These are phyloP conservation scores for Phasianus colchicus DNA, from an alignment of 2,113 vertebrate species.

Conservation along the genomic window DNA sequence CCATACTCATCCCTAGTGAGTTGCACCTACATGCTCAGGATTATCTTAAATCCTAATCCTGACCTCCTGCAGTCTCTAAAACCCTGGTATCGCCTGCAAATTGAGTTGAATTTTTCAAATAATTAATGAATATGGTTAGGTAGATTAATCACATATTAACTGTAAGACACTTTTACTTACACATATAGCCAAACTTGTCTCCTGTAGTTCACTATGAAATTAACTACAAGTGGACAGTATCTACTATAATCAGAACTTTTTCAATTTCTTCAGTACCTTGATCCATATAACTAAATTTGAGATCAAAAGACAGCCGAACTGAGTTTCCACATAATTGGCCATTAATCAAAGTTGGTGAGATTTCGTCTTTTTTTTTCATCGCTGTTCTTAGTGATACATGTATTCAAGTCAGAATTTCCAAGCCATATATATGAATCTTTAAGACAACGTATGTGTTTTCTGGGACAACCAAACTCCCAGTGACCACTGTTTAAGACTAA, in stretches of 20 bases:
- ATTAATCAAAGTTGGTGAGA: not conserved
- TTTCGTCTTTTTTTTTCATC: not conserved
- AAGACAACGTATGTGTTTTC: not conserved
- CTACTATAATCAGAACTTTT: not conserved
- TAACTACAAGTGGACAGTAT: not conserved
- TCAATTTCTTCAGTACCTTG: not conserved
- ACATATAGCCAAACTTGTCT: not conserved
- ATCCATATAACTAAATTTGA: not conserved
- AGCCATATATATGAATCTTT: not conserved
- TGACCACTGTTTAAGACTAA: not conserved
- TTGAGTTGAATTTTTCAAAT: conserved; percentile 3
- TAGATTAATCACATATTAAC: conserved; percentile 8
- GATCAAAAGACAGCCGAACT: not conserved
- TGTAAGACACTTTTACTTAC: not conserved
- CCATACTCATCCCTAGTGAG: not conserved
- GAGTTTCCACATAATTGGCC: not conserved
- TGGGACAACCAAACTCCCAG: not conserved
- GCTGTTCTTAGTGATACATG: not conserved
- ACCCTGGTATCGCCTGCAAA: not conserved
- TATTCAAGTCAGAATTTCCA: not conserved
- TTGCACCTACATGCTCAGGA: not conserved
- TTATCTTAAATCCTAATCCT: not conserved
- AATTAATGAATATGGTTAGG: not conserved
- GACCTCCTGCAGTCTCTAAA: not conserved
- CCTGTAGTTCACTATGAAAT: not conserved